Evolutionary conservation across 2,113 vertebrate genomes (phyloP).

Genomic region (Hypanus sabinus): DNA sequence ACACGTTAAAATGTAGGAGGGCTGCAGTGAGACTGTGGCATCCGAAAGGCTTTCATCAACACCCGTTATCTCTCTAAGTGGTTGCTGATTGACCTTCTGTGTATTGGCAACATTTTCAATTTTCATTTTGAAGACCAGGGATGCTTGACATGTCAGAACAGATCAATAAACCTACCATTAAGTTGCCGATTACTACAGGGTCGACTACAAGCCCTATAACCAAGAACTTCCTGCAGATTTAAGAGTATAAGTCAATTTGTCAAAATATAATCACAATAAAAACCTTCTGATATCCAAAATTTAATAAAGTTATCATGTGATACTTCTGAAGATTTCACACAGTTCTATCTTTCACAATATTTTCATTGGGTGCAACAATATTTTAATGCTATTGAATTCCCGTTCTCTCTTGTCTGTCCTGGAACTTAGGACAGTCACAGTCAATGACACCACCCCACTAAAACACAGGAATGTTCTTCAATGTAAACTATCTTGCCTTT

Average conservation of each 20-base stretch:
- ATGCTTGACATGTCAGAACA: not conserved
- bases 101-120: not conserved
- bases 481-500: not conserved
- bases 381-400: not conserved
- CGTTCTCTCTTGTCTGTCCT: not conserved
- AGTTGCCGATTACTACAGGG: not conserved
- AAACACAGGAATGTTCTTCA: not conserved
- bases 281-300: not conserved
- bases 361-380: not conserved
- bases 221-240: not conserved
- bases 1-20: not conserved
- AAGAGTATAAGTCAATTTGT: not conserved
- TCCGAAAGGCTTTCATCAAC: not conserved
- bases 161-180: conserved; percentile 19
- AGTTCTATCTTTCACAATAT: not conserved
- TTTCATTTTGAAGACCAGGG: not conserved
- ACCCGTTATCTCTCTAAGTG: not conserved
- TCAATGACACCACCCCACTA: not conserved
- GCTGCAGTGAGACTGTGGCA: not conserved
- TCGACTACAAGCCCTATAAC: not conserved
- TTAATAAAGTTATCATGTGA: not conserved
- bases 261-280: not conserved
- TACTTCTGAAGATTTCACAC: not conserved
- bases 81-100: not conserved
- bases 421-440: not conserved